Evolutionary conservation across 2,888 invertebrate species (phyloP).

Genomic region (Cacoxenus indagator): DNA sequence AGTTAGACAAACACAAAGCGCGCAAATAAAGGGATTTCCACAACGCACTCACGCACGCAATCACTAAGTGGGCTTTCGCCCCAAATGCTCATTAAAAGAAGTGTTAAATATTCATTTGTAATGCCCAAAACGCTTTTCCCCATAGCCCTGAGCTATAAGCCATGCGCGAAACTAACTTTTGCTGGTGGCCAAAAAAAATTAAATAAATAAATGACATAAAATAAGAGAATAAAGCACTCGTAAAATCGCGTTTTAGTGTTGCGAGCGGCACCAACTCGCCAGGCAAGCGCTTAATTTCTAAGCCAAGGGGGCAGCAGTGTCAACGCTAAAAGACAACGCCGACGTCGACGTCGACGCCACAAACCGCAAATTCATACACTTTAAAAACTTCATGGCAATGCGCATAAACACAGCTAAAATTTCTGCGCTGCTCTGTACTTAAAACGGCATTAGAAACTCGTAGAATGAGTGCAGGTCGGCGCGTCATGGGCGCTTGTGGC

Average conservation of each 20-base stretch:
- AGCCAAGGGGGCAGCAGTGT: background rate
- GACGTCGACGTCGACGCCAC: background rate
- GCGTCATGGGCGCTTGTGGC: background rate
- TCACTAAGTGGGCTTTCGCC: conserved; percentile 11
- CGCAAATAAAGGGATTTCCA: background rate
- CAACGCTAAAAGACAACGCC: background rate
- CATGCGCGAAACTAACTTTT: conserved; percentile 12
- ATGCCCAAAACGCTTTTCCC: conserved; percentile 8
- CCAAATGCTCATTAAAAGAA: conserved; percentile 22
- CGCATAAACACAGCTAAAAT: background rate
- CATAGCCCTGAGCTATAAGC: background rate
- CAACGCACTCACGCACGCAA: background rate
- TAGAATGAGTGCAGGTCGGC: background rate
- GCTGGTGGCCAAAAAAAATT: background rate
- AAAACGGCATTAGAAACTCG: conserved; percentile 4
- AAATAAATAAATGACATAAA: background rate
- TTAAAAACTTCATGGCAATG: conserved; percentile 12
- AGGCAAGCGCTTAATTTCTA: no score
- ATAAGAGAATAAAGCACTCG: background rate
- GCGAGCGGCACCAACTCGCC: no score
- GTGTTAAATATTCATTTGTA: conserved; percentile 21
- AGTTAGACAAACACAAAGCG: background rate
- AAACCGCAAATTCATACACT: conserved; percentile 9
- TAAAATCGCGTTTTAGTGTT: conserved; percentile 9
- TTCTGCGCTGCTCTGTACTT: no score